Conservation (phyloP, 2,113 vertebrate genomes). For the Ceyx margarethae region DNA sequence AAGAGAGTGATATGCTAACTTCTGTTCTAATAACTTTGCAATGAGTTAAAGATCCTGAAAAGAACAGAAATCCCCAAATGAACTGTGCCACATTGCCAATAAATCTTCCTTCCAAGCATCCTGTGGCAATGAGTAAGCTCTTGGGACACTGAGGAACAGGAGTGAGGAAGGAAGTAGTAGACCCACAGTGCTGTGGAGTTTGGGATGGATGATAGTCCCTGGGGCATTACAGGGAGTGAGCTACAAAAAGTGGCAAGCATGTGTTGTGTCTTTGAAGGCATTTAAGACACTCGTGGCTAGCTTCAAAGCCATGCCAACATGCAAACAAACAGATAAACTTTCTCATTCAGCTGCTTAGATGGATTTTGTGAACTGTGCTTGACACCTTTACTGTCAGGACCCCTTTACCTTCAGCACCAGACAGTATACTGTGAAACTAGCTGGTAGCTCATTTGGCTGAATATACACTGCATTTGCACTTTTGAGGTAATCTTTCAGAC, state of each 20-base stretch:
- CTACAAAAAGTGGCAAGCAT: neutral
- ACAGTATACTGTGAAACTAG: neutral
- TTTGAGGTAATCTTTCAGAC: neutral
- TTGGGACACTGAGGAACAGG: neutral
- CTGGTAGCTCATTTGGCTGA: neutral
- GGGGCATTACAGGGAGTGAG: neutral
- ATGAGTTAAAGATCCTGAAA: neutral
- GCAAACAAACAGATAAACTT: neutral
- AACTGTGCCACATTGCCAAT: neutral
- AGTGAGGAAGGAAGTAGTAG: neutral
- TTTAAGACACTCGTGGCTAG: neutral
- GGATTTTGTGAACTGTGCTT: neutral
- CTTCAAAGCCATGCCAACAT: neutral
- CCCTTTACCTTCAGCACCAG: neutral
- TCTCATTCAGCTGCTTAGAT: neutral
- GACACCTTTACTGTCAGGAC: neutral
- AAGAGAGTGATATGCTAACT: neutral
- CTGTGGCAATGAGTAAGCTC: neutral
- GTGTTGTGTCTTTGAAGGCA: neutral
- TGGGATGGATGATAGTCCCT: neutral
- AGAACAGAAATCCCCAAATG: neutral
- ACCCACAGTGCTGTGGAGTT: neutral
- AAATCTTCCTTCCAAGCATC: neutral
- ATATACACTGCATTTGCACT: neutral
- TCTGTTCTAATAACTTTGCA: neutral